Evolutionary conservation across 92 coral and sea anemone species (phyloP).

Genomic region (Porites divaricata): DNA sequence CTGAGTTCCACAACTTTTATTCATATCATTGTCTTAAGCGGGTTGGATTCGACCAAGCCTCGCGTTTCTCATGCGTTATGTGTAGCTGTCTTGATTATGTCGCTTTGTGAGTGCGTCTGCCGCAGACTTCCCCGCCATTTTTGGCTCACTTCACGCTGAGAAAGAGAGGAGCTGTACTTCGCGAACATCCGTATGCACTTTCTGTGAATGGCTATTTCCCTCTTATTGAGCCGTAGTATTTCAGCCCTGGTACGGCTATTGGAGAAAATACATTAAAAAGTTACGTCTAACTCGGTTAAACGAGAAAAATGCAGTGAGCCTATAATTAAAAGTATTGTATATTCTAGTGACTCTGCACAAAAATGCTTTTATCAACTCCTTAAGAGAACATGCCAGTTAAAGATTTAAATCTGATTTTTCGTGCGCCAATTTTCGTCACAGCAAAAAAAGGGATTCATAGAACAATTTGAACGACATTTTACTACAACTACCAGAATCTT

Average conservation of each 20-base stretch:
- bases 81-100: background rate
- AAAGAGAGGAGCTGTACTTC: background rate
- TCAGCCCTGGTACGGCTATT: background rate
- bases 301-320: too few relatives aligned
- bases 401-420: too few relatives aligned
- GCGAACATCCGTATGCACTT: background rate
- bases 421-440: too few relatives aligned
- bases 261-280: background rate
- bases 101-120: constrained; percentile 31
- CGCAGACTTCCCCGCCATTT: constrained; percentile 45
- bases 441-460: too few relatives aligned
- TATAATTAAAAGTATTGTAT: too few relatives aligned
- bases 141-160: background rate
- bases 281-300: too few relatives aligned
- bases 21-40: background rate
- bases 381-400: too few relatives aligned
- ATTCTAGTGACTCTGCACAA: too few relatives aligned
- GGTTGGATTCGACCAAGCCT: background rate
- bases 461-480: too few relatives aligned
- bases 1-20: too few relatives aligned
- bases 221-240: background rate
- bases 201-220: background rate
- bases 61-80: background rate
- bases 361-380: too few relatives aligned
- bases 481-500: too few relatives aligned